phyloP scores from a whole-genome alignment of 2,888 invertebrate species.

The Perdita meconis region DNA sequence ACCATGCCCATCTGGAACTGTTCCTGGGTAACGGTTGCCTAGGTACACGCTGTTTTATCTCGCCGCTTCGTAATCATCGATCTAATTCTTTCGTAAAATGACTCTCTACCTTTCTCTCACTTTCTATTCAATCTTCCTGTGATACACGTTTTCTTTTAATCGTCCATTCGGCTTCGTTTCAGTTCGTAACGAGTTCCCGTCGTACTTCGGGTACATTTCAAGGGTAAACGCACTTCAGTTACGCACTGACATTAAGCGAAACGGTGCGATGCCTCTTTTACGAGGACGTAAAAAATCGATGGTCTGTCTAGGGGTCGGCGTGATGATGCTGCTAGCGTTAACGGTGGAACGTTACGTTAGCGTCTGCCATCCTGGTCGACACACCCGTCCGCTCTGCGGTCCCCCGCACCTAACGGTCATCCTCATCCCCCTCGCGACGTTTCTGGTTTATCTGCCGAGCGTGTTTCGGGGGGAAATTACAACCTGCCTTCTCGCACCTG shows the following conservation, averaged over 20 bases:
- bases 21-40: slow-evolving; percentile 90
- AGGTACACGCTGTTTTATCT: slow-evolving; percentile 82
- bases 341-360: slow-evolving; percentile 91
- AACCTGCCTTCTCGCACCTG: slow-evolving; percentile 85
- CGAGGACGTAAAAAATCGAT: slow-evolving; percentile 13
- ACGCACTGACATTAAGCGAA: not conserved
- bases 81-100: not conserved
- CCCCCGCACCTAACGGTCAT: slow-evolving; percentile 88
- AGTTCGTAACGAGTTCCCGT: not conserved
- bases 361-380: slow-evolving; percentile 89
- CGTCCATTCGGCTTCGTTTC: not conserved
- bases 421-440: slow-evolving; percentile 88
- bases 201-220: not conserved
- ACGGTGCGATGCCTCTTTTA: not conserved
- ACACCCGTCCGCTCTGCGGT: slow-evolving; percentile 88
- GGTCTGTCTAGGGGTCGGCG: slow-evolving; percentile 87
- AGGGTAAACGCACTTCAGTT: not conserved
- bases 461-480: slow-evolving; percentile 87
- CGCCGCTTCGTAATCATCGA: no score
- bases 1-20: slow-evolving; percentile 89
- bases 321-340: slow-evolving; percentile 90
- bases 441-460: slow-evolving; percentile 89
- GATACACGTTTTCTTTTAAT: not conserved
- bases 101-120: not conserved
- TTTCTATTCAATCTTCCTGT: no score